Conservation (phyloP, 2,797 vertebrate species). For the Apodemus agrarius region DNA sequence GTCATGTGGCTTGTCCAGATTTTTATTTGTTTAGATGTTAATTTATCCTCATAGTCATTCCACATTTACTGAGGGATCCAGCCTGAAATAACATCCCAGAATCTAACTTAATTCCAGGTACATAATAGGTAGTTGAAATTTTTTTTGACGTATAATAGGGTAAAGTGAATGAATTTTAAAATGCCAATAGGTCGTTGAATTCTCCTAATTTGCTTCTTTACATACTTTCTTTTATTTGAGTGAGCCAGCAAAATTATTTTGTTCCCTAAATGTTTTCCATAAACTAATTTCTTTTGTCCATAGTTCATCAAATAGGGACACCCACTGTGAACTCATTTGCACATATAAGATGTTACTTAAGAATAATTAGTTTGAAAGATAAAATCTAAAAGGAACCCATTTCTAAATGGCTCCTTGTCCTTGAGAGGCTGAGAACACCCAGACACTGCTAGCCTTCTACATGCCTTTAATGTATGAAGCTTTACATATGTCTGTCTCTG, state of each 20-base stretch:
- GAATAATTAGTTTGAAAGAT: background rate
- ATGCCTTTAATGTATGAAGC: background rate
- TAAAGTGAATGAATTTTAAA: constrained; percentile 28
- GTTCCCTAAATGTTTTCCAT: constrained; percentile 10
- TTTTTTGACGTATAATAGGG: constrained; percentile 13
- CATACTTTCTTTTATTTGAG: constrained; percentile 57
- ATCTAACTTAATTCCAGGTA: background rate
- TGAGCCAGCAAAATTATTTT: background rate
- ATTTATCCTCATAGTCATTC: background rate
- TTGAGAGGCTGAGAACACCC: background rate
- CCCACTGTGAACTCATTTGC: background rate
- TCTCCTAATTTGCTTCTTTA: constrained; percentile 30
- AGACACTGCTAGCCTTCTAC: background rate
- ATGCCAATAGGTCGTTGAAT: background rate
- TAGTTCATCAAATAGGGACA: background rate
- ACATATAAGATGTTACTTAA: background rate
- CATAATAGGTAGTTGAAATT: background rate
- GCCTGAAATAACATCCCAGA: background rate
- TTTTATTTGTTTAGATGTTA: constrained; percentile 8
- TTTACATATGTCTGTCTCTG: background rate
- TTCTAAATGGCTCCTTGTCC: background rate
- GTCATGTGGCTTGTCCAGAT: background rate
- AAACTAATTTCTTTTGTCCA: constrained; percentile 32
- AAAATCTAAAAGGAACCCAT: background rate
- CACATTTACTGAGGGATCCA: constrained; percentile 11